Evolutionary conservation across 2,888 invertebrate species (phyloP), one percentile per base, ranked within the genome.

Genomic region (Temnothorax unifasciatus): DNA sequence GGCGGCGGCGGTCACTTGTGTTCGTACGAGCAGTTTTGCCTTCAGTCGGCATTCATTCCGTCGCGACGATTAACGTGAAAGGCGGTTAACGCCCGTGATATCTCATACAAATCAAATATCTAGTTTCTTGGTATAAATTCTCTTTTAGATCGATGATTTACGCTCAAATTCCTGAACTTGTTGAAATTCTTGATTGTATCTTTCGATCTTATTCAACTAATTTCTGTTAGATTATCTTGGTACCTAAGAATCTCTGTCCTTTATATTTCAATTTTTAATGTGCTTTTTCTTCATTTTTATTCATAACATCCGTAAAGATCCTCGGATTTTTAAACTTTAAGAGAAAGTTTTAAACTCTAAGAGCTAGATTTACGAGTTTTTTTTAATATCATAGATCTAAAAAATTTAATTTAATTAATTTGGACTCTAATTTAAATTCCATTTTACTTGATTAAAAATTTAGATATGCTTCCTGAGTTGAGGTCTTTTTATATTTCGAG

Each of bases 41-140:
- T 29, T 29, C 29, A 29, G 57, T 59, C 47, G 38, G 59, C 44
- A 44, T 54, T 66, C 77, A 54, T 25, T 47, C 41, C 57, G 57
- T 77, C 54, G 41, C 41, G 29, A 77, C n/a, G 68, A 44, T 77
- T 77, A 77, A 77, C 54, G 68, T n/a, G 54, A 41, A 41, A 66
- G 68, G 41, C 41, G 75, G 63, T 63, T 75, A 75, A 75, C 47
- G 75, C 34, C 21, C 52, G 21, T 54, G 68, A 68, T 68, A 54
- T 54, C 68, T 66, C 66, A 29, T 29, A 29, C 29, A 8, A 68
- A 5, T 54, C 41, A 29, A 54, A 52, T 77, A 68, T 54, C 41
- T 63, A 47, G 61, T 54, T 54, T 29, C 52, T 34, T 18, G 9
- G 25, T 47, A 29, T 9, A 52, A n/a, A 2, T 54, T 29, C n/a